phyloP scores from a whole-genome alignment of 64 coral and sea anemone species.

The Stichodactyla helianthus region DNA sequence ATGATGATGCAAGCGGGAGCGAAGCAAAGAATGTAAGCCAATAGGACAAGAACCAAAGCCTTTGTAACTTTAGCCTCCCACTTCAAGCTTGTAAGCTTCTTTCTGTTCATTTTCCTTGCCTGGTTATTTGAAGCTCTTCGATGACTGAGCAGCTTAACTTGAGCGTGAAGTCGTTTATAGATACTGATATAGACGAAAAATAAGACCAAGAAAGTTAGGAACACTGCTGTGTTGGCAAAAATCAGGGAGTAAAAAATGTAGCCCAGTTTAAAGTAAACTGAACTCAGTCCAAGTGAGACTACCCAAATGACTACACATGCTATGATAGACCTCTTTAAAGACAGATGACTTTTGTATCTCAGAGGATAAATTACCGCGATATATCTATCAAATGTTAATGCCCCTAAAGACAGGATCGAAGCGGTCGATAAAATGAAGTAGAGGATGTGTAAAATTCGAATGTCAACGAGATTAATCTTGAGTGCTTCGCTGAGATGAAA shows the following conservation, averaged over 20 bases:
- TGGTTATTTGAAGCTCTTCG: background rate
- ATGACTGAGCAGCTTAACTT: conserved; percentile 29
- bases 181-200: conserved; percentile 62
- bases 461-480: conserved; percentile 28
- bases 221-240: conserved; percentile 59
- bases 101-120: conserved; percentile 14
- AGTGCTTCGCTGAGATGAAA: conserved; percentile 9
- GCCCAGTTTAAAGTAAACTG: conserved; percentile 50
- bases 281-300: conserved; percentile 28
- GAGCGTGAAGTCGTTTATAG: conserved; percentile 31
- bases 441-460: conserved; percentile 33
- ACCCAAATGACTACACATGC: conserved; percentile 47
- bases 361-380: conserved; percentile 49
- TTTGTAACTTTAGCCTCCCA: conserved; percentile 37
- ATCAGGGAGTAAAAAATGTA: conserved; percentile 61
- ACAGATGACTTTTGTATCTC: conserved; percentile 54
- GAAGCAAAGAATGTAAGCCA: conserved; percentile 55
- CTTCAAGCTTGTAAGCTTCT: conserved; percentile 10
- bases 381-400: conserved; percentile 60
- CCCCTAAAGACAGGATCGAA: background rate
- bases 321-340: conserved; percentile 45
- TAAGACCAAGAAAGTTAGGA: conserved; percentile 60
- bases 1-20: conserved; percentile 63
- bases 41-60: conserved; percentile 55
- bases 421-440: conserved; percentile 59